Evolutionary conservation across 2,888 invertebrate genomes (phyloP), one percentile per base, ranked within the genome.

Genomic region (Heliconius erato): DNA sequence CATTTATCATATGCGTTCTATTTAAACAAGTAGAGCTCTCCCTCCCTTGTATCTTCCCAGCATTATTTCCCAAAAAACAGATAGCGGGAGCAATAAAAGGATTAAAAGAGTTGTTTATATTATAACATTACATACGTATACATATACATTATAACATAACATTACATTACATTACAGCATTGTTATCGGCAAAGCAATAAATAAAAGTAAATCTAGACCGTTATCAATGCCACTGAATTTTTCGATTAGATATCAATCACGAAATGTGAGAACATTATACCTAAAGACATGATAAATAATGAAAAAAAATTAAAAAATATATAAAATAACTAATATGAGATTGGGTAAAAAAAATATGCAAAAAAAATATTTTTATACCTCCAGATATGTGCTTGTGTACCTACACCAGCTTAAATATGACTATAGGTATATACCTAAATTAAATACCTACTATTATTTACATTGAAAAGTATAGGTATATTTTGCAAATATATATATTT

Each of bases 121-220:
- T 85, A 86, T 78, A 84, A 81, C 79, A 84, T 87, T 87, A 86
- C 84, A 85, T 84, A 32, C 32, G 32, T 32, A 32, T 3, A n/a
- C n/a, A n/a, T n/a, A n/a, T n/a, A n/a, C n/a, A n/a, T n/a, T n/a
- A n/a, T n/a, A n/a, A n/a, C n/a, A n/a, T n/a, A n/a, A n/a, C n/a
- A 84, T 87, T 87, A 86, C 84, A 85, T 84, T 74, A 49, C 54
- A n/a, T 7, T 54, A 82, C 71, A 79, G 80, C 83, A 83, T 76
- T 76, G 83, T 87, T 88, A 91, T 91, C 91, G 87, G 78, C 72
- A 74, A 78, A 82, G 87, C 74, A 88, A 86, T 90, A 89, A 90
- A 92, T 91, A 89, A 88, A 88, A 88, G 88, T 91, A 91, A 92
- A 92, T 92, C 91, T 91, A 90, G 90, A 90, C 88, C 80, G 86